A percentile compares a stretch with the other conserved stretches of the same genome.
phyloP scores from a whole-genome alignment of 2,888 invertebrate genomes.

The Buathra laborator region DNA sequence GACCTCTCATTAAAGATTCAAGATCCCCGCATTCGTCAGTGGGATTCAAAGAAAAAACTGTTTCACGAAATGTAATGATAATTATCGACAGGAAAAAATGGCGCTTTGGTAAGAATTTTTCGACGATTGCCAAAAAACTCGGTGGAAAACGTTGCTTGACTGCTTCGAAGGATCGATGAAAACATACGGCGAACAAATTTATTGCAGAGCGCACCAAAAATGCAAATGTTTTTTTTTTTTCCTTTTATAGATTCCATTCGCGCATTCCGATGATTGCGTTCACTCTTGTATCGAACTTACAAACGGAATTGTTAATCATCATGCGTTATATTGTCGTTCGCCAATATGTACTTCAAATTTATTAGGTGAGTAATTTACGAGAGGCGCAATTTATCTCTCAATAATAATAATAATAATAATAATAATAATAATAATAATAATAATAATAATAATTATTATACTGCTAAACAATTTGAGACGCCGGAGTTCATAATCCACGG shows the following conservation, averaged over 20 bases:
- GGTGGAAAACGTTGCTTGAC: not conserved
- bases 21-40: not conserved
- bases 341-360: too few species aligned
- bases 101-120: not conserved
- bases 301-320: not conserved
- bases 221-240: not conserved
- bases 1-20: not conserved
- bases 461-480: not conserved
- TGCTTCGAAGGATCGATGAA: not conserved
- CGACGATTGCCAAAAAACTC: not conserved
- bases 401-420: too few species aligned
- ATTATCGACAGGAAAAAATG: not conserved
- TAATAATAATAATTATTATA: too few species aligned
- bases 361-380: too few species aligned
- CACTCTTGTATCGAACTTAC: not conserved
- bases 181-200: not conserved
- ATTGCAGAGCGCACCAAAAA: not conserved
- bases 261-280: not conserved
- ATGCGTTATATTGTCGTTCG: not conserved
- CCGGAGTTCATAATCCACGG: too few species aligned
- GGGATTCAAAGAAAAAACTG: too few species aligned
- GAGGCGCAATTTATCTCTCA: too few species aligned
- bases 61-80: too few species aligned
- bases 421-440: too few species aligned
- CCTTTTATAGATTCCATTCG: not conserved